Base-by-base conservation (phyloP, 1,140 invertebrate species). In the Berghia stephanieae region DNA sequence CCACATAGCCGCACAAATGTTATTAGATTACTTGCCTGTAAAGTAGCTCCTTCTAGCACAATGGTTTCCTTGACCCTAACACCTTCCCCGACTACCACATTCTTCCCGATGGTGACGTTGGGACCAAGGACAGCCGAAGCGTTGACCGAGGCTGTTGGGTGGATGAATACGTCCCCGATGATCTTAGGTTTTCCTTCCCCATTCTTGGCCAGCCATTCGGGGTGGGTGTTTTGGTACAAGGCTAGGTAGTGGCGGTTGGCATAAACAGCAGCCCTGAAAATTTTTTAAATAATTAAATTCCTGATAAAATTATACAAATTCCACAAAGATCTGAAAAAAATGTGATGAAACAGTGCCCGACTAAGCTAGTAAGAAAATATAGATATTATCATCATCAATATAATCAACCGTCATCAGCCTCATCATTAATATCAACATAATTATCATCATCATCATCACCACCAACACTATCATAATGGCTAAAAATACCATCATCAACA, bases 221-320 rank as follows among this genome's bases (percentile, higher is more conserved):
- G 93, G 73, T 93, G 93, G 4, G 89, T 90, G 52, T 89, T 84
- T 68, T 92, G 91, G 86, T 96, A 97, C 0, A 99, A 90, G 42
- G 94, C 93, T 49, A 99, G 88, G 89, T 99, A 99, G 88, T 99
- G 97, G 3, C 97, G 92, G 91, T 99, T 99, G 1, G 98, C 98
- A 91, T 99, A 99, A 83, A 99, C 98, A 1, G 97, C 97, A 38
- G 97, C 96, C 0, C 92, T 92, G 79, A 74, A 88, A 82, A 78
- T 57, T 74, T 31, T 10, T 2, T 73, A 38, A n/a, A n/a, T n/a
- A n/a, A n/a, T n/a, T 10, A 8, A n/a, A n/a, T n/a, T n/a, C n/a
- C n/a, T n/a, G n/a, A n/a, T n/a, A n/a, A n/a, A n/a, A n/a, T n/a
- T n/a, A n/a, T n/a, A n/a, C n/a, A n/a, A n/a, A n/a, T n/a, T n/a